Base-by-base conservation (phyloP, 2,888 invertebrate species). In the Tipula unca region DNA sequence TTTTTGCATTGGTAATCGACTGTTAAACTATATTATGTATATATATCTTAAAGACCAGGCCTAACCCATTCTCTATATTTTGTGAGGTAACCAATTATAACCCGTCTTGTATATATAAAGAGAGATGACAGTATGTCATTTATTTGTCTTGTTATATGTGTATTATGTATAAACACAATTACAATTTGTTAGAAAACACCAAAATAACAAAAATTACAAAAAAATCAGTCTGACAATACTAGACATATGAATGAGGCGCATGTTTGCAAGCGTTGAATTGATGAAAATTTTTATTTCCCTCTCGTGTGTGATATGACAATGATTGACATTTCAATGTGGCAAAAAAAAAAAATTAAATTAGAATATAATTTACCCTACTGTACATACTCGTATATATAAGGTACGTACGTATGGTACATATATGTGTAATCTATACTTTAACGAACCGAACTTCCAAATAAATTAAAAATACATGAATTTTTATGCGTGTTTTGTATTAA, bases 271-370 rank as follows among this genome's bases (percentile, higher is more conserved):
- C 69, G 69, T 69, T 69, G 69, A 69, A 69, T 69, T 69, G 69
- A 69, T 69, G 69, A 69, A 69, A 69, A 69, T 69, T 69, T 69
- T 8, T 20, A 69, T 69, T 69, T 69, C 25, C 25, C 25, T 25
- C 25, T 25, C 10, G 69, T 69, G 25, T 69, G 25, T 69, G 69
- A 69, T 69, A 69, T 69, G 69, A 69, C 69, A 69, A 69, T 69
- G 69, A 69, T 69, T 69, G 69, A 69, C 69, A 69, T 69, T 69
- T 69, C 25, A 69, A 69, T 69, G 69, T 69, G 69, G 69, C 69
- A 69, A 25, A 69, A 69, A 69, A 69, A 25, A 48, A 8, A 69
- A 69, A 69, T 69, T 69, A 69, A 69, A 69, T 69, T 69, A 69
- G 69, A 69, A 69, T 69, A 69, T 69, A 69, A 69, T 69, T 25